Percentiles rank a stretch among this genome's conserved stretches.
Conservation (phyloP, 2,888 invertebrate species). For the Capitulum mitella region DNA sequence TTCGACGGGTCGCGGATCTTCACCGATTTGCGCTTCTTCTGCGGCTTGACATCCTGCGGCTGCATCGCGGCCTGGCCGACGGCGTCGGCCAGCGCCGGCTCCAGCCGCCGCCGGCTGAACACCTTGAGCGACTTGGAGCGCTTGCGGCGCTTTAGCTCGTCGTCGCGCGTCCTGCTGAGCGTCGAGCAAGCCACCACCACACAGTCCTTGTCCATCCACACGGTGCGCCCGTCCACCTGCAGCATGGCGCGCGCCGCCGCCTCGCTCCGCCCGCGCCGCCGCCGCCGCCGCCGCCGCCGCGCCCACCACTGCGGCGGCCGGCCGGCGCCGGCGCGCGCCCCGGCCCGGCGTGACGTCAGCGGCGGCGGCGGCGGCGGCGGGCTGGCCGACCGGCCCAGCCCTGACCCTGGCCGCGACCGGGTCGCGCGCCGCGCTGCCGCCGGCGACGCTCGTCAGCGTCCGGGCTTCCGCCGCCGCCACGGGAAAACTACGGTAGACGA, state of each 20-base stretch:
- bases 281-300: neutral
- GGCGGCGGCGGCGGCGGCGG: neutral
- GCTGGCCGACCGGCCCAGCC: neutral
- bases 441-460: no score
- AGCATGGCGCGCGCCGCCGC: neutral
- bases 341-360: neutral
- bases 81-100: neutral
- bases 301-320: neutral
- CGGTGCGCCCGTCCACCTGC: conserved; percentile 16
- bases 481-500: no score
- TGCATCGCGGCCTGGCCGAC: neutral
- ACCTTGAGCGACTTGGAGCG: conserved; percentile 11
- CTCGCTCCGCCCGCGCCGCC: neutral
- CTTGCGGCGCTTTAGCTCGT: conserved; percentile 9
- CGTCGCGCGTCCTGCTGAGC: neutral
- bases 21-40: conserved; percentile 16
- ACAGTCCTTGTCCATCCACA: conserved; percentile 12
- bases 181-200: conserved; percentile 10
- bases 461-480: no score
- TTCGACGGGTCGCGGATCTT: neutral
- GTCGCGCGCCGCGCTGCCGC: neutral
- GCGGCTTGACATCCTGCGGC: neutral
- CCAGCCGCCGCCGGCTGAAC: neutral
- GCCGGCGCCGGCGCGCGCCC: neutral
- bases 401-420: neutral